These are phyloP conservation scores for Clavelina lepadiformis DNA, from an alignment of 23 tunicate genomes.

Conservation along the genomic window DNA sequence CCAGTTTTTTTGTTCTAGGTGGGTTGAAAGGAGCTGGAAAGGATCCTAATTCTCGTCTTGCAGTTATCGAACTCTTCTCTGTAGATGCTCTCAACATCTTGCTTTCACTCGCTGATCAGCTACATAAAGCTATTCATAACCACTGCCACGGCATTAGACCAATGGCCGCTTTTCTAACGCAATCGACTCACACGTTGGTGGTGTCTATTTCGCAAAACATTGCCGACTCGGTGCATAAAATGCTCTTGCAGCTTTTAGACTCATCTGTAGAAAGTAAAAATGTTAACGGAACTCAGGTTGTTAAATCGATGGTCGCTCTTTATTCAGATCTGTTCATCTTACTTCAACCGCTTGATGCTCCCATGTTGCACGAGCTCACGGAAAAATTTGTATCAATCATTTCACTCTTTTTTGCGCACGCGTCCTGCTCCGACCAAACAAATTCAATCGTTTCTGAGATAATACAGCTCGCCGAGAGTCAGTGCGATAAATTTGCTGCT, in stretches of 20 bases:
- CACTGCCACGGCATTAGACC: slow-evolving; percentile 63
- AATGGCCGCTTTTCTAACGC: slow-evolving; percentile 31
- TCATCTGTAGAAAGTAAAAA: slow-evolving; percentile 39
- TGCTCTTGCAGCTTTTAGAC: slow-evolving; percentile 41
- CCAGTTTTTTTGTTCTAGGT: too few species aligned
- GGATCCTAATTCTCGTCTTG: slow-evolving; percentile 23
- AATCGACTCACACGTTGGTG: slow-evolving; percentile 25
- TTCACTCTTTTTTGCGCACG: slow-evolving; percentile 27
- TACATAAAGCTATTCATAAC: slow-evolving; percentile 48
- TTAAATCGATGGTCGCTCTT: slow-evolving; percentile 19
- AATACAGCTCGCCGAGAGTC: slow-evolving; percentile 35
- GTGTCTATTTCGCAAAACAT: slow-evolving; percentile 30
- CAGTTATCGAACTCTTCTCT: slow-evolving; percentile 32
- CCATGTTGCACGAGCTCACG: slow-evolving; percentile 44
- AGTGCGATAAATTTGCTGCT: slow-evolving; percentile 71
- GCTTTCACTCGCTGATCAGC: slow-evolving; percentile 30
- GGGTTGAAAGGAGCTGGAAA: not conserved
- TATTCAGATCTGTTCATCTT: slow-evolving; percentile 65
- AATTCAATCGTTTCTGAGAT: slow-evolving; percentile 9
- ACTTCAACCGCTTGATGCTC: slow-evolving; percentile 18
- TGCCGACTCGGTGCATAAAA: slow-evolving; percentile 5
- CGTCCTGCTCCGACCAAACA: slow-evolving; percentile 3
- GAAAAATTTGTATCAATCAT: slow-evolving; percentile 29
- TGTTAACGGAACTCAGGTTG: slow-evolving; percentile 32
- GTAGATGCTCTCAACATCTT: slow-evolving; percentile 47